phyloP scores from a whole-genome alignment of 37 sponge, comb jelly and placozoan species.

The Hormiphora californensis region DNA sequence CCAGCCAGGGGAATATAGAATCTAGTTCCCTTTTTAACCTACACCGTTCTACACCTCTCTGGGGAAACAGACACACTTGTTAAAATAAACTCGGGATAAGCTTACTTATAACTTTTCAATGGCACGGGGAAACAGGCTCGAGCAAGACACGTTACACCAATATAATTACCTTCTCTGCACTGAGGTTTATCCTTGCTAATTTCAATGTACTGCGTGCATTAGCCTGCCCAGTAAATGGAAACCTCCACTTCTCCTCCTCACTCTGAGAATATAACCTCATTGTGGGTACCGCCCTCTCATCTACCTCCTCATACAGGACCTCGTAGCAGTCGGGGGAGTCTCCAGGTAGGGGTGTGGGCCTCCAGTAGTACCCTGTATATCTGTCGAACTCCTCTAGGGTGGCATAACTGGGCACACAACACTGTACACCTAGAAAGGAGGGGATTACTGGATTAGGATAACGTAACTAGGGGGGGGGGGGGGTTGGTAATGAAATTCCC shows the following conservation, averaged over 20 bases:
- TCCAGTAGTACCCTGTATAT: slow-evolving; percentile 53
- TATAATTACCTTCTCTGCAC: too few relatives aligned
- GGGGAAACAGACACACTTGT: too few relatives aligned
- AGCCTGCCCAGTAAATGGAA: slow-evolving; percentile 24
- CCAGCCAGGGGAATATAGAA: not conserved
- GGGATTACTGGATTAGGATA: too few relatives aligned
- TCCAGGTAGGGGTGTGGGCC: not conserved
- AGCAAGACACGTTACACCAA: too few relatives aligned
- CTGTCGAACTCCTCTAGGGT: slow-evolving; percentile 47
- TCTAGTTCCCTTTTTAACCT: not conserved
- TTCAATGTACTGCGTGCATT: not conserved
- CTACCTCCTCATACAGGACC: slow-evolving; percentile 27
- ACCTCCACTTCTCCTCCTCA: not conserved
- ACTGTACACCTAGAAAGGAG: too few relatives aligned
- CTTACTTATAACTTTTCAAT: too few relatives aligned
- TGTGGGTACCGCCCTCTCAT: slow-evolving; percentile 26
- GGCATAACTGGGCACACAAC: not conserved
- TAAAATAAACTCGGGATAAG: too few relatives aligned
- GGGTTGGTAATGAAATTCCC: too few relatives aligned
- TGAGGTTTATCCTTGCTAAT: not conserved
- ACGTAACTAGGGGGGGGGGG: too few relatives aligned
- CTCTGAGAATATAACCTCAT: not conserved
- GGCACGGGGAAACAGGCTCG: too few relatives aligned
- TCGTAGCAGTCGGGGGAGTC: not conserved
- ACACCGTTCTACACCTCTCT: not conserved